Percentiles rank a stretch among this genome's conserved stretches.
These are phyloP conservation scores for Sitta carolinensis DNA, from an alignment of 2,797 vertebrate genomes.

Conservation along the genomic window DNA sequence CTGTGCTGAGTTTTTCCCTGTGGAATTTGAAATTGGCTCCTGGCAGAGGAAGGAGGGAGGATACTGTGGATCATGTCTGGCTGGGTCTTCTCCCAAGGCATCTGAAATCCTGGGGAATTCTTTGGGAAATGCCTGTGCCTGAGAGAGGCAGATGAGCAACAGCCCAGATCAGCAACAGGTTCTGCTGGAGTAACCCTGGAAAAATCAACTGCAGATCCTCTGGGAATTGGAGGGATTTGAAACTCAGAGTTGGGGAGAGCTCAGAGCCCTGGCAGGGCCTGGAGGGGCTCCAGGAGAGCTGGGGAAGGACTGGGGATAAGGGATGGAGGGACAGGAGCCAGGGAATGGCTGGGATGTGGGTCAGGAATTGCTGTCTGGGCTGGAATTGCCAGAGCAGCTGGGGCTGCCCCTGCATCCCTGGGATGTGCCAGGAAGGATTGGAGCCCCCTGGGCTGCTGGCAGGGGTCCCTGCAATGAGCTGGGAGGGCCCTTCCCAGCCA, in stretches of 20 bases:
- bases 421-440: too few species aligned
- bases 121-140: background rate
- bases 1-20: background rate
- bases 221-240: background rate
- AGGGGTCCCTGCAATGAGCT: too few species aligned
- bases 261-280: background rate
- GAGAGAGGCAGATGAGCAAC: background rate
- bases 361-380: background rate
- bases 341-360: background rate
- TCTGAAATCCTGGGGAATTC: background rate
- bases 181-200: background rate
- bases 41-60: background rate
- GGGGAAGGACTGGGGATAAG: background rate
- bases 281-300: background rate
- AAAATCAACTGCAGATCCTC: background rate
- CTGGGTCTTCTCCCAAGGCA: background rate
- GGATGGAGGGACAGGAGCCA: accelerated
- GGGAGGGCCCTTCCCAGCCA: too few species aligned
- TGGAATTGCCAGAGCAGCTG: background rate
- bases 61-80: accelerated
- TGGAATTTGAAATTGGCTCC: background rate
- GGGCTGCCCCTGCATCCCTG: too few species aligned
- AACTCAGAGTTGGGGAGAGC: background rate
- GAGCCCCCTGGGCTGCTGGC: too few species aligned
- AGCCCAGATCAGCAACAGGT: background rate